A percentile compares a stretch with the other conserved stretches of the same genome.
Evolutionary conservation across 2,797 vertebrate genomes (phyloP).

Genomic region (Triplophysa yarkandensis): DNA sequence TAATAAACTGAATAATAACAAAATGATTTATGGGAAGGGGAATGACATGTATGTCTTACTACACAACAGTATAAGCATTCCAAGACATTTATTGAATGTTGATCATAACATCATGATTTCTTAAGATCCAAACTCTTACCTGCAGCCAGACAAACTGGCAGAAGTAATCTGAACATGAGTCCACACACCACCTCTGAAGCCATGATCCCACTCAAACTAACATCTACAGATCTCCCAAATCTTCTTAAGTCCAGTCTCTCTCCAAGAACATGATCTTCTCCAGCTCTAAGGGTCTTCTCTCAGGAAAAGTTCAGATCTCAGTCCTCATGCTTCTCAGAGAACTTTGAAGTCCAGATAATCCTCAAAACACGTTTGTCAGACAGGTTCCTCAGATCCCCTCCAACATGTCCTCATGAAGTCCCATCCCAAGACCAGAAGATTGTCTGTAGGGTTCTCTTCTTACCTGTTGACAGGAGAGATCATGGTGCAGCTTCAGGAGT

Average conservation of each 20-base stretch:
- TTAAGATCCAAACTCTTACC: conserved; percentile 69
- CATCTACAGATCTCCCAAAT: conserved; percentile 24
- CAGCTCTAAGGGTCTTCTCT: conserved; percentile 1
- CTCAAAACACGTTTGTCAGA: conserved; percentile 28
- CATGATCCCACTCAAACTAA: conserved; percentile 67
- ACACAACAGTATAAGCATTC: background rate
- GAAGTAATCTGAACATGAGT: conserved; percentile 84
- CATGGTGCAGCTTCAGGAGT: conserved; percentile 24
- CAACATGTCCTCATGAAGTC: conserved; percentile 9
- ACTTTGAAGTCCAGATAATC: conserved; percentile 45
- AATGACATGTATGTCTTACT: background rate
- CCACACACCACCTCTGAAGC: conserved; percentile 86
- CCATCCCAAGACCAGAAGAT: background rate
- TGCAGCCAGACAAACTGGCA: conserved; percentile 82
- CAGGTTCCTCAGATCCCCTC: conserved; percentile 4
- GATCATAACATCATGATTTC: too few relatives aligned
- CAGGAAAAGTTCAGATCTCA: background rate
- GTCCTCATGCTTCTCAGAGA: conserved; percentile 20
- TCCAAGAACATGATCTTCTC: conserved; percentile 49
- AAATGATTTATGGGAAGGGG: too few relatives aligned
- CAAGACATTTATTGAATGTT: background rate
- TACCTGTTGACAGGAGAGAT: conserved; percentile 50
- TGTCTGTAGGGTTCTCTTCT: conserved; percentile 12
- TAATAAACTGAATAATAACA: too few relatives aligned
- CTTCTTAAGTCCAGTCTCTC: conserved; percentile 50